phyloP scores from a whole-genome alignment of 2,797 vertebrate genomes.

The Cirrhinus mrigala region DNA sequence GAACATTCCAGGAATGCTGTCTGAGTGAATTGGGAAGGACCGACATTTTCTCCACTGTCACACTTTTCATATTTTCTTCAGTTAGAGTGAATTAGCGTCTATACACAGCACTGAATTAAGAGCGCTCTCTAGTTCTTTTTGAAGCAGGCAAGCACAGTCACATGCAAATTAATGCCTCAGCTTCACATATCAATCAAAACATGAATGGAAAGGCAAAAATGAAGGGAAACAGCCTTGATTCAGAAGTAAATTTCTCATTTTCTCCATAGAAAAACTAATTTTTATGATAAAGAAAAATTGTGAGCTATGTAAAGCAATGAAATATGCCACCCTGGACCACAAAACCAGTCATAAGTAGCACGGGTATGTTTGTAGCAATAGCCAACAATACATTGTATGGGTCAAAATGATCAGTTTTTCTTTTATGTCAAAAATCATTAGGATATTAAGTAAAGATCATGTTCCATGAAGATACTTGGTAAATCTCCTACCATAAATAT shows the following conservation, averaged over 20 bases:
- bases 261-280: background rate
- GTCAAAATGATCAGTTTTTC: too few relatives aligned
- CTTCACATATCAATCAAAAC: constrained; percentile 10
- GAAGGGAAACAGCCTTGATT: background rate
- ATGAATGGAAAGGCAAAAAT: background rate
- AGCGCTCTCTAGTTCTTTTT: background rate
- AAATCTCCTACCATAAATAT: too few relatives aligned
- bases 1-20: constrained; percentile 35
- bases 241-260: background rate
- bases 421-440: too few relatives aligned
- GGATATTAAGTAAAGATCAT: too few relatives aligned
- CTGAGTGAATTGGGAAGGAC: background rate
- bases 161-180: background rate
- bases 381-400: too few relatives aligned
- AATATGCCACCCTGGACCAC: too few relatives aligned
- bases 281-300: background rate
- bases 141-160: constrained; percentile 7
- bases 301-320: background rate
- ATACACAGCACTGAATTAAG: background rate
- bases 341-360: too few relatives aligned
- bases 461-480: too few relatives aligned
- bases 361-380: too few relatives aligned
- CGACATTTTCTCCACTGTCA: constrained; percentile 42
- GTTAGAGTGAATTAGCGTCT: constrained; percentile 25
- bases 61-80: constrained; percentile 47